phyloP scores from a whole-genome alignment of 2,113 vertebrate genomes.

The Plecotus auritus region DNA sequence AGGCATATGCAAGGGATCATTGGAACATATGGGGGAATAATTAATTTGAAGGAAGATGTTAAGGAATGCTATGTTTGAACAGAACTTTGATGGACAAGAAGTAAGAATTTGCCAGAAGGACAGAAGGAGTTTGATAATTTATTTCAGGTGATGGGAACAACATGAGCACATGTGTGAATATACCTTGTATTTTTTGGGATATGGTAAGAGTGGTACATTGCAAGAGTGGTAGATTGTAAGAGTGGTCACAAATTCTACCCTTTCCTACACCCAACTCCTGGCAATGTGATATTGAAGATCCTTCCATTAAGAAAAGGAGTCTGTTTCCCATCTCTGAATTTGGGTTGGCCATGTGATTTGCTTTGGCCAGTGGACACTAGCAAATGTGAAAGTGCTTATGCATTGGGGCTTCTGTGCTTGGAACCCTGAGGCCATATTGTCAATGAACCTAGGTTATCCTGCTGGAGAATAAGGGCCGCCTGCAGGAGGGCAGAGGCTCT shows the following conservation, averaged over 20 bases:
- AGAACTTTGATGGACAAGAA: constrained; percentile 27
- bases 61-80: background rate
- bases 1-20: background rate
- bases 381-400: background rate
- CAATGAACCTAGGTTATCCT: background rate
- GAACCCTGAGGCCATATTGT: background rate
- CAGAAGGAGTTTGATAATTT: background rate
- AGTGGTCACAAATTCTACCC: background rate
- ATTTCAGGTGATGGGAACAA: constrained; percentile 13
- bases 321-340: background rate
- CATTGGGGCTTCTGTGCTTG: background rate
- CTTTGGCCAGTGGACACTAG: background rate
- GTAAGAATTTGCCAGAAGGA: background rate
- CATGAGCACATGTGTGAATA: background rate
- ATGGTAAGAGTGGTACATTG: background rate
- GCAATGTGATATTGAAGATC: background rate
- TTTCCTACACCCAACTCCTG: background rate
- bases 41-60: constrained; percentile 2
- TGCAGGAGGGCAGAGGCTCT: background rate
- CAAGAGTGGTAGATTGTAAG: background rate
- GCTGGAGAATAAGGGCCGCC: background rate
- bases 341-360: background rate
- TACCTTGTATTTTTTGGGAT: background rate
- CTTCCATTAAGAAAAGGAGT: background rate
- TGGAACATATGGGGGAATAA: background rate